phyloP scores from a whole-genome alignment of 2,888 invertebrate genomes.

The Physocephala rufipes region DNA sequence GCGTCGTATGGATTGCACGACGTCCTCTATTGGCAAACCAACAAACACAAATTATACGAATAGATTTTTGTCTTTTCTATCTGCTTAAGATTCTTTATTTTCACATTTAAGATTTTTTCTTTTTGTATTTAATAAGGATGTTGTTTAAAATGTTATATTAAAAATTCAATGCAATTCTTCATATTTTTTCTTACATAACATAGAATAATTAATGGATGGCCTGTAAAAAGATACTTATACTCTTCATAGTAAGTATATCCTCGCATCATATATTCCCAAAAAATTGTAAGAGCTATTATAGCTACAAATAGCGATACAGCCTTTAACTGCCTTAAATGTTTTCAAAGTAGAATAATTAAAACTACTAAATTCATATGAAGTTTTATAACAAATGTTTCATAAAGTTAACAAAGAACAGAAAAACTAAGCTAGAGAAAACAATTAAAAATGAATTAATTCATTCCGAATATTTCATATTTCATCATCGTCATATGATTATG shows the following conservation, averaged over 20 bases:
- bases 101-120: not conserved
- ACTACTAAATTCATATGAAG: not conserved
- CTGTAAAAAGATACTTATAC: not conserved
- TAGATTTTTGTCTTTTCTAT: not conserved
- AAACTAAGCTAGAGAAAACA: not conserved
- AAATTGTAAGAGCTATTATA: not conserved
- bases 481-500: no score
- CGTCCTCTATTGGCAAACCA: not conserved
- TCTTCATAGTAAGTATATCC: no score
- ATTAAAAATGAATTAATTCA: not conserved
- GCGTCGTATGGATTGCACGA: no score
- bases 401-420: not conserved
- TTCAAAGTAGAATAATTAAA: not conserved
- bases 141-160: not conserved
- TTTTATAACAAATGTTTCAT: not conserved
- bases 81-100: not conserved
- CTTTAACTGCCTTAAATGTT: conserved; percentile 1
- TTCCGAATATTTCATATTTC: not conserved
- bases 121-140: not conserved
- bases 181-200: not conserved
- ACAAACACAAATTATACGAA: not conserved
- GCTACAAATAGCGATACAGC: not conserved
- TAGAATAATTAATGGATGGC: conserved; percentile 13
- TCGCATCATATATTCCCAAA: not conserved
- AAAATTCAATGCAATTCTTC: not conserved